Evolutionary conservation across 1,140 invertebrate species (phyloP).

Genomic region (Lepidurus apus): DNA sequence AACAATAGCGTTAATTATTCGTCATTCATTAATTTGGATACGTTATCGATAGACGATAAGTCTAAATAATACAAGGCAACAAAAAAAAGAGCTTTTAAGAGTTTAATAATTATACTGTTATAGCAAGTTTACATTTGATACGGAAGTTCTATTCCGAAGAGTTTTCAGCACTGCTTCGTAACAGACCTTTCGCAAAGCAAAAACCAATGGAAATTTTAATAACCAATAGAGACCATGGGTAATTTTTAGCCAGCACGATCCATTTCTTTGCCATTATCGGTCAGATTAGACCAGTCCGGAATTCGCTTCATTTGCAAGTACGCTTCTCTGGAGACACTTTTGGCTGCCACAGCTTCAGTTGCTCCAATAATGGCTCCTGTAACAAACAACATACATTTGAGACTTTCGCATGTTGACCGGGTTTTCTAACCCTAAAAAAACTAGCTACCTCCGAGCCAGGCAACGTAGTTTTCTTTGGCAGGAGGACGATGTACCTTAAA

Average conservation of each 20-base stretch:
- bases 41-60: too few relatives aligned
- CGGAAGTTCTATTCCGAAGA: too few relatives aligned
- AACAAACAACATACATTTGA: slow-evolving; percentile 38
- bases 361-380: slow-evolving; percentile 74
- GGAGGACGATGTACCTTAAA: slow-evolving; percentile 74
- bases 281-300: slow-evolving; percentile 75
- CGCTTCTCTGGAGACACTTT: slow-evolving; percentile 66
- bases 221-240: too few relatives aligned
- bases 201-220: too few relatives aligned
- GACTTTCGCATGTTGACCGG: slow-evolving; percentile 32
- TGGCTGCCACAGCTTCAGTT: slow-evolving; percentile 66
- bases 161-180: too few relatives aligned
- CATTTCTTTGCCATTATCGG: slow-evolving; percentile 50
- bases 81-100: too few relatives aligned
- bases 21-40: too few relatives aligned
- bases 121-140: too few relatives aligned
- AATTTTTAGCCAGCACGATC: slow-evolving; percentile 2
- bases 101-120: too few relatives aligned
- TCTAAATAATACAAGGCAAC: too few relatives aligned
- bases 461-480: slow-evolving; percentile 73
- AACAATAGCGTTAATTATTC: too few relatives aligned
- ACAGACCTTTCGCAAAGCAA: too few relatives aligned
- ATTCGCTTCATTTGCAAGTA: slow-evolving; percentile 63
- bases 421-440: slow-evolving; percentile 38
- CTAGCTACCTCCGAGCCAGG: slow-evolving; percentile 70